A percentile compares a stretch with the other conserved stretches of the same genome.
Evolutionary conservation across 2,888 invertebrate species (phyloP).

Genomic region (Autographa pulchrina): DNA sequence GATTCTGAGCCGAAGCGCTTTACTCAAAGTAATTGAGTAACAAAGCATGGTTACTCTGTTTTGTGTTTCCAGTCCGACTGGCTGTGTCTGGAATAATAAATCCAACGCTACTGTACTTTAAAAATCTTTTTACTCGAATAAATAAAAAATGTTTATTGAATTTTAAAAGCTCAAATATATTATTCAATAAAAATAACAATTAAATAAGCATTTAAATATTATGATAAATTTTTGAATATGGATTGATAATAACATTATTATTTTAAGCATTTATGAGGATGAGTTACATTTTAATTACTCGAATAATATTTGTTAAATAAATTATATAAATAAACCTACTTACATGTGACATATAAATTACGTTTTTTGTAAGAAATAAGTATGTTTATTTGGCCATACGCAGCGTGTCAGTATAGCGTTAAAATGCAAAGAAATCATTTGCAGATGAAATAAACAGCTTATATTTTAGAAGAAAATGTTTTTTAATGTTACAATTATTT

Average conservation of each 20-base stretch:
- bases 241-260: conserved; percentile 17
- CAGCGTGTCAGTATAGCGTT: neutral
- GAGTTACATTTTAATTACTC: conserved; percentile 15
- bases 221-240: conserved; percentile 43
- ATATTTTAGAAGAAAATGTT: neutral
- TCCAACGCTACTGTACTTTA: conserved; percentile 10
- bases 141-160: neutral
- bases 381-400: neutral
- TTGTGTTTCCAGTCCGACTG: conserved; percentile 37
- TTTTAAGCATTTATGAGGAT: conserved; percentile 25
- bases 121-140: conserved; percentile 19
- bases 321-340: conserved; percentile 2
- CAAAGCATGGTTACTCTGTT: conserved; percentile 35
- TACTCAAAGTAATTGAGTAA: conserved; percentile 32
- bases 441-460: neutral
- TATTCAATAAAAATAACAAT: conserved; percentile 9
- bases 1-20: conserved; percentile 15
- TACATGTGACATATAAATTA: neutral
- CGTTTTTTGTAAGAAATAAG: neutral
- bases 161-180: conserved; percentile 25
- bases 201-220: conserved; percentile 42
- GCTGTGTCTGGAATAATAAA: conserved; percentile 19
- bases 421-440: neutral
- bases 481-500: neutral
- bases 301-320: conserved; percentile 13